Conservation (phyloP, 35 echinoderm and acorn worm species). For the Lytechinus pictus region DNA sequence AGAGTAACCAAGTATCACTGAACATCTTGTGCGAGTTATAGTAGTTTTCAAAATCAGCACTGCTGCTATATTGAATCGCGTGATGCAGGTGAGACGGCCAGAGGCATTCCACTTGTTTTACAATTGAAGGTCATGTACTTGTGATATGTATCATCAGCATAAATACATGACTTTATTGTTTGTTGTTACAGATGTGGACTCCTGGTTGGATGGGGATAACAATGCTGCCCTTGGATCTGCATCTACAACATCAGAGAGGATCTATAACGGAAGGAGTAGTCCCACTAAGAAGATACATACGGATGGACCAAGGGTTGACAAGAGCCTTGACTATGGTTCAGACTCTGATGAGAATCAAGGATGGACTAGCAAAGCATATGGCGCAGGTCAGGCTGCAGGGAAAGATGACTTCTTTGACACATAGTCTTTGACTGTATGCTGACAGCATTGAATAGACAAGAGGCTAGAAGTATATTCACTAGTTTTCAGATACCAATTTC, state of each 20-base stretch:
- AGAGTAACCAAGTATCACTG: too few relatives aligned
- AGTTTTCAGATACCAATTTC: too few relatives aligned
- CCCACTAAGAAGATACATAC: slow-evolving; percentile 47
- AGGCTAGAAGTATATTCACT: too few relatives aligned
- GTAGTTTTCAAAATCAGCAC: too few relatives aligned
- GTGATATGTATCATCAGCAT: neutral
- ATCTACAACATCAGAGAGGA: slow-evolving; percentile 86
- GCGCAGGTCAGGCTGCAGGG: neutral
- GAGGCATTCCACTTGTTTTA: too few relatives aligned
- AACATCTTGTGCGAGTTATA: too few relatives aligned
- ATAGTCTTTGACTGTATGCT: neutral
- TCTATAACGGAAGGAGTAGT: slow-evolving; percentile 91
- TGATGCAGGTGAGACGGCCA: too few relatives aligned
- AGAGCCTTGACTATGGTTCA: slow-evolving; percentile 18
- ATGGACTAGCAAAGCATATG: slow-evolving; percentile 52
- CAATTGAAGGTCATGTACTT: neutral
- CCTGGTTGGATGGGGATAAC: slow-evolving; percentile 93
- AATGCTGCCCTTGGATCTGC: slow-evolving; percentile 74
- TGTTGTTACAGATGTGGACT: slow-evolving; percentile 66
- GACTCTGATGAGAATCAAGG: slow-evolving; percentile 65
- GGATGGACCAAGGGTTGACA: neutral
- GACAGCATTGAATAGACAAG: too few relatives aligned
- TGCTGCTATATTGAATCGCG: too few relatives aligned
- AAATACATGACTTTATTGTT: neutral
- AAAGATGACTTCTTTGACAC: slow-evolving; percentile 92